These are phyloP conservation scores for Oxyruncus cristatus DNA, from an alignment of 2,113 vertebrate genomes.

Conservation along the genomic window DNA sequence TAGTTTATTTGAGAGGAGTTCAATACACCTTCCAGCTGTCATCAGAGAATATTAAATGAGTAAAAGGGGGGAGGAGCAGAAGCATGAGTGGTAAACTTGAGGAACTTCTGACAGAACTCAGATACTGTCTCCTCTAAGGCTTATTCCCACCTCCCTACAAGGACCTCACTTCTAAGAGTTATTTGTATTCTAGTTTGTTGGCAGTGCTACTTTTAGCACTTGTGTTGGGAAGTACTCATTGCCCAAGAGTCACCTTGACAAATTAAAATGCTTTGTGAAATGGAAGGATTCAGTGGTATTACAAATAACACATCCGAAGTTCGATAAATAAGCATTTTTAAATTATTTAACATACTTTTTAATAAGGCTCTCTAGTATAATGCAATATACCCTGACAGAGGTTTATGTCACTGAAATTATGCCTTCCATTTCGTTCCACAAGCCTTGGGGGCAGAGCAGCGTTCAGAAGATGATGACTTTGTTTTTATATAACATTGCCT, in stretches of 20 bases:
- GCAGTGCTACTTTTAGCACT: neutral
- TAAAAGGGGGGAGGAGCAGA: neutral
- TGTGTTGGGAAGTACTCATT: neutral
- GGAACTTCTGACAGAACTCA: neutral
- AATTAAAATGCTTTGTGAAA: neutral
- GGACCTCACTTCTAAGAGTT: neutral
- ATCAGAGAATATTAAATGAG: neutral
- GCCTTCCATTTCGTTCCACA: neutral
- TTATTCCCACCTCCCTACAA: neutral
- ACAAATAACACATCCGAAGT: neutral
- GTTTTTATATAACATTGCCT: neutral
- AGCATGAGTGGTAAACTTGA: neutral
- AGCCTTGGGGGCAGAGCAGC: neutral
- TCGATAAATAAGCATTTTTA: neutral
- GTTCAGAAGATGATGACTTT: neutral
- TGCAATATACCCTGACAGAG: neutral
- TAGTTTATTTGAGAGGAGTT: conserved; percentile 25
- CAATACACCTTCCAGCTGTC: neutral
- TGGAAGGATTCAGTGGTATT: neutral
- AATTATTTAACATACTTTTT: neutral
- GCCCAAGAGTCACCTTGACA: neutral
- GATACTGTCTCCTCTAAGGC: neutral
- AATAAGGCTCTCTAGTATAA: neutral
- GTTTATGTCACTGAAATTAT: neutral
- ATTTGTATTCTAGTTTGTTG: neutral